phyloP scores from a whole-genome alignment of 2,797 vertebrate species.

The Euphonia xanthogaster region DNA sequence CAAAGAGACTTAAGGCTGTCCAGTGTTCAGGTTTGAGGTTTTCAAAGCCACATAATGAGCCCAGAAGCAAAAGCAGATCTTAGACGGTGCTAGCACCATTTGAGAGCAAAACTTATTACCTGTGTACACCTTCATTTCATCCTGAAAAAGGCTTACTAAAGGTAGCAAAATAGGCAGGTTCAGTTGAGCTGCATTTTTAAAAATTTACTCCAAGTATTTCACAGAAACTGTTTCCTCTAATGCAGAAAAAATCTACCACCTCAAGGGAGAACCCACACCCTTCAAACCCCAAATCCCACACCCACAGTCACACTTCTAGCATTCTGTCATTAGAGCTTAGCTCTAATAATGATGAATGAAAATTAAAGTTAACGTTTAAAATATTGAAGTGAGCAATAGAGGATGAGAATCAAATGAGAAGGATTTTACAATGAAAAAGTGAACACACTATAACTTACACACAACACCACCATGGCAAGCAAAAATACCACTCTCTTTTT shows the following conservation, averaged over 20 bases:
- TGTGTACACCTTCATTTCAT: not conserved
- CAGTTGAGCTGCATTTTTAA: not conserved
- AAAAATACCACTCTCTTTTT: not conserved
- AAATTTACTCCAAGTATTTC: not conserved
- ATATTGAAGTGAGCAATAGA: not conserved
- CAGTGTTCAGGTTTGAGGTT: not conserved
- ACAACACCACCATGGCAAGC: not conserved
- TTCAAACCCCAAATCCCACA: not conserved
- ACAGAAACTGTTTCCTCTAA: not conserved
- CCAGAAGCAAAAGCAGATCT: not conserved
- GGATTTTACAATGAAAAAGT: not conserved
- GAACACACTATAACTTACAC: rapidly evolving
- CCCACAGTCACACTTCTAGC: not conserved
- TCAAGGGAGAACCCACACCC: not conserved
- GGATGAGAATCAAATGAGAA: not conserved
- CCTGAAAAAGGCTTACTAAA: not conserved
- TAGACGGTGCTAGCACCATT: not conserved
- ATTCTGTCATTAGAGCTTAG: not conserved
- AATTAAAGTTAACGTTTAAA: not conserved
- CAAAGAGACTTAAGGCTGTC: not conserved
- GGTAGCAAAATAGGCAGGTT: not conserved
- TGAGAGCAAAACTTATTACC: not conserved
- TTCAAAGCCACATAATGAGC: rapidly evolving
- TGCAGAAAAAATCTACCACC: not conserved
- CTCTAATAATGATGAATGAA: not conserved